Base-by-base conservation (phyloP, 2,797 vertebrate species). In the Argentina silus region DNA sequence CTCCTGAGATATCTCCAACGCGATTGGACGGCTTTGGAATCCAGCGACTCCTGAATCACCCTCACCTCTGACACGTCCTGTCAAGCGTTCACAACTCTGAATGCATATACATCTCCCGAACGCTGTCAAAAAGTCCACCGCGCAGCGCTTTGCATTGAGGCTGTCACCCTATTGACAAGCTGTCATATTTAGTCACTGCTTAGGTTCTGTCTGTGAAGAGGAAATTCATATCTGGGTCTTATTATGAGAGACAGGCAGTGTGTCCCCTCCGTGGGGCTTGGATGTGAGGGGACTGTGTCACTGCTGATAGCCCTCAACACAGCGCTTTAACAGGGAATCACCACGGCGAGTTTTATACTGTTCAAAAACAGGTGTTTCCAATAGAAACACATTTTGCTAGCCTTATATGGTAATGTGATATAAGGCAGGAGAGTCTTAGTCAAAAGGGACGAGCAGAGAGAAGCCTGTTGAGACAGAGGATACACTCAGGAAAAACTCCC, bases 161-260 rank as follows among this genome's bases (percentile, higher is more conserved):
- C 76, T 73, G 78, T 79, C 77, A 69, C 17, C 11, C 10, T 76
- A 92, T 92, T 83, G 88, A 89, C 85, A 86, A 86, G 55, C 90
- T 92, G 91, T 93, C 89, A 90, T 75, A 83, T 82, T 81, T 75
- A 78, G 72, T 60, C 56, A 27, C 15, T 64, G 47, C 48, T 81
- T 85, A 79, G 72, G 70, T 75, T 73, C 79, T 78, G 76, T 74
- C 73, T 64, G 43, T 27, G 63, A 76, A 73, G 47, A 60, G 72
- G 79, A 63, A 59, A 59, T 70, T 76, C 64, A 63, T 72, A 69
- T 62, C 66, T 65, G 67, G 60, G 85, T 78, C 89, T 89, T 86
- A 90, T 89, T 87, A 89, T 45, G 50, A 89, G 90, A 85, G 87
- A 86, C 65, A 83, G 89, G 85, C 86, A 87, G 87, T 85, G 0